These are phyloP conservation scores for Phalacrocorax carbo DNA, from an alignment of 2,113 vertebrate species.

Conservation along the genomic window DNA sequence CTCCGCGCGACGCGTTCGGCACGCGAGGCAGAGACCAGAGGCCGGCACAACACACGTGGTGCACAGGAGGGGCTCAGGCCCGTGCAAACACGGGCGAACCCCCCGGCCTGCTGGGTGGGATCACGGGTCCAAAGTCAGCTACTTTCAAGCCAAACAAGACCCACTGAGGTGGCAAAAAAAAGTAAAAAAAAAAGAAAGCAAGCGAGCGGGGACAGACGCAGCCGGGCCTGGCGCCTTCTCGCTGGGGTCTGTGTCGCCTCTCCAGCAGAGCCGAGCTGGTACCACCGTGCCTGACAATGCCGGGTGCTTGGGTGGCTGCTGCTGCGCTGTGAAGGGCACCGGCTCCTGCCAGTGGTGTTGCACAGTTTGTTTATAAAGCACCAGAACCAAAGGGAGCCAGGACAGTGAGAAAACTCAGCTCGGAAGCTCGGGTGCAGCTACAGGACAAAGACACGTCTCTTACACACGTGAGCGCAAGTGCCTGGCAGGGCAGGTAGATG, in stretches of 20 bases:
- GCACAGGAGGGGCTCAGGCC: neutral
- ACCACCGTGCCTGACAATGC: neutral
- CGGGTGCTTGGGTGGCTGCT: rapidly evolving
- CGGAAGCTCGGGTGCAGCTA: neutral
- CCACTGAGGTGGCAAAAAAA: neutral
- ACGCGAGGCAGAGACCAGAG: neutral
- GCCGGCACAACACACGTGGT: neutral
- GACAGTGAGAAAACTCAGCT: neutral
- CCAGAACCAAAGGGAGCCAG: neutral
- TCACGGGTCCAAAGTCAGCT: neutral
- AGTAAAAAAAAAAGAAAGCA: neutral
- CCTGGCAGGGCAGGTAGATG: constrained; percentile 59
- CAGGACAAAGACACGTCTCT: neutral
- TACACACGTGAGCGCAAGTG: neutral
- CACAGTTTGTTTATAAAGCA: neutral
- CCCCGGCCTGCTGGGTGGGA: neutral
- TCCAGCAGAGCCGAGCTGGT: neutral
- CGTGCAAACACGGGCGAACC: neutral
- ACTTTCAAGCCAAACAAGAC: neutral
- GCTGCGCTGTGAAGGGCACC: neutral
- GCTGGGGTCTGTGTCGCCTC: neutral
- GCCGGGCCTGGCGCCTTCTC: neutral
- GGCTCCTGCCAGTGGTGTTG: neutral
- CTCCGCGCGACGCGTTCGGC: rapidly evolving
- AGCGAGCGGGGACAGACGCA: neutral